These are phyloP conservation scores for Halocynthia aurantium DNA, from an alignment of 23 tunicate species.

Conservation along the genomic window DNA sequence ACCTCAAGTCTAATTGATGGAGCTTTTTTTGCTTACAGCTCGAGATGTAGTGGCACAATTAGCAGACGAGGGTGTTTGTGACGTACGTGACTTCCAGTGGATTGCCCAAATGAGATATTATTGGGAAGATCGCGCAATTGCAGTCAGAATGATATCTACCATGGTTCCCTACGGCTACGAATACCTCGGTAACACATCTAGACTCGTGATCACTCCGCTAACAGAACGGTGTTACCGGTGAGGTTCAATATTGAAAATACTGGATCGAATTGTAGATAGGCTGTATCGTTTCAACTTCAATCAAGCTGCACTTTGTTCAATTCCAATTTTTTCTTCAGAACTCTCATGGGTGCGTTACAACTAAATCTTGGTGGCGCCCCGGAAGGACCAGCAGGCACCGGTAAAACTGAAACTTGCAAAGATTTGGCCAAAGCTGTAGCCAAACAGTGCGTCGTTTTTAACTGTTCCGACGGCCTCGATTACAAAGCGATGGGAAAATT, in stretches of 20 bases:
- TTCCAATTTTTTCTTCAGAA: constrained; percentile 16
- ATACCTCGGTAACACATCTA: constrained; percentile 80
- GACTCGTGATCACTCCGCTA: constrained; percentile 85
- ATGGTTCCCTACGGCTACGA: constrained; percentile 81
- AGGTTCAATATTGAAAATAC: not conserved
- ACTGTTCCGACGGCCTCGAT: constrained; percentile 87
- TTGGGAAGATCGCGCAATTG: constrained; percentile 62
- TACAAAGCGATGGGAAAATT: constrained; percentile 95
- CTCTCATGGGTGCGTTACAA: constrained; percentile 86
- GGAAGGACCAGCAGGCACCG: constrained; percentile 93
- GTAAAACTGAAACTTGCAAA: constrained; percentile 87
- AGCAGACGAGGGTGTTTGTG: constrained; percentile 57
- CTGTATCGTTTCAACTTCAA: too few species aligned
- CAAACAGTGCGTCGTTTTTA: constrained; percentile 88
- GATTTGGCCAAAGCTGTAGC: constrained; percentile 93
- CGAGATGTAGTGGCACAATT: constrained; percentile 78
- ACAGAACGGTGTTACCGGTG: constrained; percentile 91
- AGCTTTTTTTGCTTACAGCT: constrained; percentile 21
- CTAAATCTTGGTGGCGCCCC: constrained; percentile 91
- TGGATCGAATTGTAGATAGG: too few species aligned
- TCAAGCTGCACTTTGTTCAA: too few species aligned
- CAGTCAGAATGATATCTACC: constrained; percentile 87
- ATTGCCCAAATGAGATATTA: constrained; percentile 92
- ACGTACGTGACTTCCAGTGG: constrained; percentile 80
- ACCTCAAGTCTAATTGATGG: not conserved